Base-by-base conservation (phyloP, 64 coral and sea anemone species). In the Montipora capricornis region DNA sequence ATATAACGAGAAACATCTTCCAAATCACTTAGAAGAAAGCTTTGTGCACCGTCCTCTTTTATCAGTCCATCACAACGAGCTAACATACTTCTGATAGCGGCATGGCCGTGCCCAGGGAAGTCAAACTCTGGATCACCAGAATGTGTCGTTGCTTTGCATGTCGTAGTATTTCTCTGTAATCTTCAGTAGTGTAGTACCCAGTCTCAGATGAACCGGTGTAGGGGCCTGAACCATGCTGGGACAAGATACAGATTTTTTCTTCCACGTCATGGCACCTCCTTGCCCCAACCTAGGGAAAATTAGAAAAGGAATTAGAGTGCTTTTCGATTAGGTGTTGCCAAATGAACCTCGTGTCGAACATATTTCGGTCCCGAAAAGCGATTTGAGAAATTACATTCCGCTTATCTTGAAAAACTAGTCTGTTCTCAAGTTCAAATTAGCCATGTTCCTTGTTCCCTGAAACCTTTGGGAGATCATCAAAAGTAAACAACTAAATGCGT, bases 51-150 rank as follows among this genome's bases (percentile, higher is more conserved):
- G 13, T 92, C 48, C 9, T 89, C 90, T 52, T 57, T 17, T 47
- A 73, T 76, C 47, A 95, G 87, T 14, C 81, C 92, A 12, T 20
- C 67, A 37, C 82, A 58, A 5, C 90, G 76, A 20, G 67, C 94
- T 37, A 75, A 5, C 94, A 95, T 95, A 6, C 89, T 82, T 20
- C 76, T 82, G 9, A 95, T 92, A 10, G 94, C 94, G 4, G 94
- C 94, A 20, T 95, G 94, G 49, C 90, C 68, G 49, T 95, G 94
- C 6, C 94, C 94, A 3, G 94, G 94, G 64, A 95, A 88, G 22
- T 95, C 94, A 37, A 95, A 92, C 84, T 95, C 94, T 2, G 94
- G 94, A 95, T 95, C 1, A 95, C 90, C 20, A 89, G 90, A 66
- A 95, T 92, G 50, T 95, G 90, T 1, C 94, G 90, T 17, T 64